Evolutionary conservation across 1,140 invertebrate species (phyloP).

Genomic region (Musca domestica): DNA sequence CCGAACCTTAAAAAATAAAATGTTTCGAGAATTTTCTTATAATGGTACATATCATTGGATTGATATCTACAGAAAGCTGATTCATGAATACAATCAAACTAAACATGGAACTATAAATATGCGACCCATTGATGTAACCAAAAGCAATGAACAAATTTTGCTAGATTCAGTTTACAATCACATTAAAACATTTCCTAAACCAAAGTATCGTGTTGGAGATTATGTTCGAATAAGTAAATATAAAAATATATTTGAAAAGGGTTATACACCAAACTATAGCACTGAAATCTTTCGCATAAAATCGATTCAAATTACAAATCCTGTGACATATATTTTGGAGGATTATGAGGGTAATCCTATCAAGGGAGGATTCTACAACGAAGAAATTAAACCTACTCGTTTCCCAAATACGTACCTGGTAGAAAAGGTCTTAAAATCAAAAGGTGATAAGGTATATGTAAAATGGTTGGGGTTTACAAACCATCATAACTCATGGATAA

Average conservation of each 20-base stretch:
- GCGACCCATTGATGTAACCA: slow-evolving; percentile 45
- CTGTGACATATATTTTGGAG: slow-evolving; percentile 43
- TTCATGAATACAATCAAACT: slow-evolving; percentile 53
- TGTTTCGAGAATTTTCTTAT: slow-evolving; percentile 55
- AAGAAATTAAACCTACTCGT: slow-evolving; percentile 41
- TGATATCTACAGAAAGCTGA: slow-evolving; percentile 45
- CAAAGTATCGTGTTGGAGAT: slow-evolving; percentile 41
- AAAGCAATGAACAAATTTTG: slow-evolving; percentile 40
- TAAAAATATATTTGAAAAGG: slow-evolving; percentile 51
- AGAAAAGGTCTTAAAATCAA: slow-evolving; percentile 41
- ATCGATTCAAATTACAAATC: slow-evolving; percentile 42
- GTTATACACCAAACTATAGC: slow-evolving; percentile 53
- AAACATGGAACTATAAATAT: slow-evolving; percentile 53
- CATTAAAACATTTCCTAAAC: slow-evolving; percentile 34
- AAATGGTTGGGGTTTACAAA: slow-evolving; percentile 47
- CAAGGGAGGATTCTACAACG: slow-evolving; percentile 48
- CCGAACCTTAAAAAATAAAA: slow-evolving; percentile 52
- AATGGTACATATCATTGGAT: slow-evolving; percentile 52
- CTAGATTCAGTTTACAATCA: slow-evolving; percentile 29
- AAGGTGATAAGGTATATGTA: slow-evolving; percentile 43
- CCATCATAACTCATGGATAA: slow-evolving; percentile 43
- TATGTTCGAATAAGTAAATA: slow-evolving; percentile 48
- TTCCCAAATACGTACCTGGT: slow-evolving; percentile 44
- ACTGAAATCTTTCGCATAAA: slow-evolving; percentile 50
- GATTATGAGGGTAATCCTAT: slow-evolving; percentile 40